These are phyloP conservation scores for Tauraco hartlaubi DNA, from an alignment of 2,797 vertebrate genomes.

Conservation along the genomic window DNA sequence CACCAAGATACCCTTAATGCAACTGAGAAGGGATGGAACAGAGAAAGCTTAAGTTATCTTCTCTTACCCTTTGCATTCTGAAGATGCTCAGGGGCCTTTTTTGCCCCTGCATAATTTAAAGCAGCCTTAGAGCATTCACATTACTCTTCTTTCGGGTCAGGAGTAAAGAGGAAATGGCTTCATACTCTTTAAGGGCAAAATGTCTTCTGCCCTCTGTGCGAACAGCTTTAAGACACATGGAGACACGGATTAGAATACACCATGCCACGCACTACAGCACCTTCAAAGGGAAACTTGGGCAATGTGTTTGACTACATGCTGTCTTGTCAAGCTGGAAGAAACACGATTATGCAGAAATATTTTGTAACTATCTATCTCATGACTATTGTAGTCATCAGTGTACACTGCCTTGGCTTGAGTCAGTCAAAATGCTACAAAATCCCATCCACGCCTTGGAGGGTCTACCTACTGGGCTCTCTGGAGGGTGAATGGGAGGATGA, in stretches of 20 bases:
- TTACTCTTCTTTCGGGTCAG: neutral
- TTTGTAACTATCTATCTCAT: neutral
- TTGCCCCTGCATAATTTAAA: neutral
- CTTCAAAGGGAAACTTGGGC: neutral
- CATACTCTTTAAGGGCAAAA: neutral
- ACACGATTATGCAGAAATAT: neutral
- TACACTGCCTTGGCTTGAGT: neutral
- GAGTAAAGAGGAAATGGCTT: neutral
- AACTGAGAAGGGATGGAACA: neutral
- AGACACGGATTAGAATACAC: neutral
- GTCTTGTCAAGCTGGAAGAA: neutral
- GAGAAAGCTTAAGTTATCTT: neutral
- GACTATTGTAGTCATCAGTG: rapidly evolving
- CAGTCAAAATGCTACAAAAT: neutral
- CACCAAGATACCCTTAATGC: neutral
- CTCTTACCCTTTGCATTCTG: neutral
- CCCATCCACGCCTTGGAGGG: neutral
- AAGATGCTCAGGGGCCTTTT: neutral
- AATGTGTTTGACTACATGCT: neutral
- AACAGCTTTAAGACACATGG: neutral
- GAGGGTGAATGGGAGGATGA: neutral
- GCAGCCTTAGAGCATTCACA: neutral
- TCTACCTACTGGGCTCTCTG: neutral
- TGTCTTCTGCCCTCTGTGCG: neutral
- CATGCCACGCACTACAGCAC: neutral